Base-by-base conservation (phyloP, 2,888 invertebrate genomes). In the Panopea generosa region DNA sequence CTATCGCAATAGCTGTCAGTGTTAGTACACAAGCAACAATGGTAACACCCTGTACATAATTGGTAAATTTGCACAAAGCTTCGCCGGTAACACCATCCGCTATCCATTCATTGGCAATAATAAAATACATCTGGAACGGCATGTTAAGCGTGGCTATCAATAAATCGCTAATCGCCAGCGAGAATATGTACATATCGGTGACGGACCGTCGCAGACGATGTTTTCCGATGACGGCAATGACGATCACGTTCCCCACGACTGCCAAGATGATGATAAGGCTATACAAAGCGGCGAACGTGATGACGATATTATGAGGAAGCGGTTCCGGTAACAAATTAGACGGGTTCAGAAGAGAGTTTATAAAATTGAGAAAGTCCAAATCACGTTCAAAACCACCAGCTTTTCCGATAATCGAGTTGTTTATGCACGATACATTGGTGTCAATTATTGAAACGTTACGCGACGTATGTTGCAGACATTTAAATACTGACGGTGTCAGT, bases 131-230 rank as follows among this genome's bases (percentile, higher is more conserved):
- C 56, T 87, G 86, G 49, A 87, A 82, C 7, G 88, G 87, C 88
- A 89, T 87, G 60, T 87, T 87, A 22, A 87, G 53, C 2, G 77
- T 71, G n/a, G 87, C 86, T 16, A 89, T 83, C 38, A 89, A 61
- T n/a, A 87, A 49, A 65, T 90, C 89, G 29, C 87, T 87, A 53
- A 86, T 80, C 1, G 88, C 89, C 40, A 90, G 70, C 0, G 89
- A 90, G 33, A 89, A 47, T 9, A 89, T 87, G 72, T 87, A 89
- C 60, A 85, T 60, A 65, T 90, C 86, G 0, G 89, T 90, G 26
- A 86, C 86, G 3, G 86, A 82, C 49, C 83, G 73, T 49, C 81
- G 65, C 49, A 74, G 72, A 59, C 74, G 74, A 24, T 74, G 72
- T 18, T 69, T 60, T 14, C 70, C 73, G 40, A 89, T 84, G 6